Evolutionary conservation across 2,113 vertebrate species (phyloP).

Genomic region (Tachycineta bicolor): DNA sequence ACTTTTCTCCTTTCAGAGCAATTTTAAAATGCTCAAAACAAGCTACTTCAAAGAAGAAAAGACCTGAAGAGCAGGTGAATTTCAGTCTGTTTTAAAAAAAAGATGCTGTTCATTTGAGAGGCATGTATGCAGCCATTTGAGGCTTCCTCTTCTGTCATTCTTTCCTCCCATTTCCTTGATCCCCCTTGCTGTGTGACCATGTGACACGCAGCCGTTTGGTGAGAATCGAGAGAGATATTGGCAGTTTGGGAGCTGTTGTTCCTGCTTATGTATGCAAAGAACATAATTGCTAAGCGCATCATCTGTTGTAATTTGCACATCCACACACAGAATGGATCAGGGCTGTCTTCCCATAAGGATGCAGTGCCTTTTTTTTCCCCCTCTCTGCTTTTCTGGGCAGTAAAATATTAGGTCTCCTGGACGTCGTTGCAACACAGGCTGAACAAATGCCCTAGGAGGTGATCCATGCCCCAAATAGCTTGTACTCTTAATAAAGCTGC

Average conservation of each 20-base stretch:
- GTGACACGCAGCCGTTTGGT: slow-evolving; percentile 66
- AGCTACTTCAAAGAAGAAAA: neutral
- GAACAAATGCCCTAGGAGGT: neutral
- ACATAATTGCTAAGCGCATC: slow-evolving; percentile 77
- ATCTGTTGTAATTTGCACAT: slow-evolving; percentile 78
- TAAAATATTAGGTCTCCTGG: neutral
- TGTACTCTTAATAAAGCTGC: neutral
- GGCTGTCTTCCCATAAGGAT: slow-evolving; percentile 33
- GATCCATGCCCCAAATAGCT: neutral
- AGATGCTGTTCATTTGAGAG: slow-evolving; percentile 9
- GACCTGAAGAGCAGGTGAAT: neutral
- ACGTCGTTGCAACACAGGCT: neutral
- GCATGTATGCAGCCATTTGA: slow-evolving; percentile 37
- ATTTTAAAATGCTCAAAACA: neutral
- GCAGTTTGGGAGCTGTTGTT: slow-evolving; percentile 77
- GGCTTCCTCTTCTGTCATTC: slow-evolving; percentile 59
- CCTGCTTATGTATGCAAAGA: slow-evolving; percentile 79
- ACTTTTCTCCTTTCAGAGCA: neutral
- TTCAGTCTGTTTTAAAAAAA: neutral
- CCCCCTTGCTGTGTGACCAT: slow-evolving; percentile 62
- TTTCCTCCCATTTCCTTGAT: slow-evolving; percentile 57
- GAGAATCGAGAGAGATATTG: slow-evolving; percentile 72
- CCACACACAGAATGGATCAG: slow-evolving; percentile 50
- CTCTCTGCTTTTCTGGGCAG: neutral
- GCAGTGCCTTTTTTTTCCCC: neutral